Evolutionary conservation across 2,888 invertebrate species (phyloP).

Genomic region (Tholera decimalis): DNA sequence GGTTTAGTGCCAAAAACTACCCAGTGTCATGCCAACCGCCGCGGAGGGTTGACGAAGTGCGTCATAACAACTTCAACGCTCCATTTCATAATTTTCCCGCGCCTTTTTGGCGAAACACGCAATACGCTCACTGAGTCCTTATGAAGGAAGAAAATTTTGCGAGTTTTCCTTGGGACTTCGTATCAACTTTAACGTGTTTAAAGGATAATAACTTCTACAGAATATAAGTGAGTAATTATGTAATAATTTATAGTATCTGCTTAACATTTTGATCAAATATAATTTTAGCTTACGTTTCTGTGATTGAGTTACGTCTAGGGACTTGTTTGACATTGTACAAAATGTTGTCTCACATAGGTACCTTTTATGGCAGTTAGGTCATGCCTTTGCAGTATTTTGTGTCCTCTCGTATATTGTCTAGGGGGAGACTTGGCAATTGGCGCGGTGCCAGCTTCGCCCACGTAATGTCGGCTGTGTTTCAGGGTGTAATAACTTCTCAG

Average conservation of each 20-base stretch:
- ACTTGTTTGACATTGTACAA: neutral
- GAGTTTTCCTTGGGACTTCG: slow-evolving; percentile 76
- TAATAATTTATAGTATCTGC: slow-evolving; percentile 27
- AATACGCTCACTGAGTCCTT: slow-evolving; percentile 77
- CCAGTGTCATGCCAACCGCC: slow-evolving; percentile 82
- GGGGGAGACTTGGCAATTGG: slow-evolving; percentile 51
- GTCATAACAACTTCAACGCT: slow-evolving; percentile 52
- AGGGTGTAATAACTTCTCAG: slow-evolving; percentile 58
- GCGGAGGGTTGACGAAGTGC: slow-evolving; percentile 76
- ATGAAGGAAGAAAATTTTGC: slow-evolving; percentile 83
- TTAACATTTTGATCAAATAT: neutral
- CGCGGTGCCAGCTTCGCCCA: slow-evolving; percentile 49
- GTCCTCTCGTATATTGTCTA: slow-evolving; percentile 17
- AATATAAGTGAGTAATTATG: slow-evolving; percentile 79
- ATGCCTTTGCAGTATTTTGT: slow-evolving; percentile 22
- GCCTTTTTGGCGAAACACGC: slow-evolving; percentile 70
- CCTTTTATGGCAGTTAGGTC: slow-evolving; percentile 28
- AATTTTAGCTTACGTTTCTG: neutral
- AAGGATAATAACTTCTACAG: slow-evolving; percentile 87
- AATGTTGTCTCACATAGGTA: neutral
- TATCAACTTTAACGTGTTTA: slow-evolving; percentile 76
- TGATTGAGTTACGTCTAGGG: neutral
- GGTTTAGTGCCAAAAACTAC: slow-evolving; percentile 82
- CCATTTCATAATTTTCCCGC: slow-evolving; percentile 70
- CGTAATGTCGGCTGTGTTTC: slow-evolving; percentile 35